These are phyloP conservation scores for Pangasius djambal DNA, from an alignment of 2,797 vertebrate species.

Conservation along the genomic window DNA sequence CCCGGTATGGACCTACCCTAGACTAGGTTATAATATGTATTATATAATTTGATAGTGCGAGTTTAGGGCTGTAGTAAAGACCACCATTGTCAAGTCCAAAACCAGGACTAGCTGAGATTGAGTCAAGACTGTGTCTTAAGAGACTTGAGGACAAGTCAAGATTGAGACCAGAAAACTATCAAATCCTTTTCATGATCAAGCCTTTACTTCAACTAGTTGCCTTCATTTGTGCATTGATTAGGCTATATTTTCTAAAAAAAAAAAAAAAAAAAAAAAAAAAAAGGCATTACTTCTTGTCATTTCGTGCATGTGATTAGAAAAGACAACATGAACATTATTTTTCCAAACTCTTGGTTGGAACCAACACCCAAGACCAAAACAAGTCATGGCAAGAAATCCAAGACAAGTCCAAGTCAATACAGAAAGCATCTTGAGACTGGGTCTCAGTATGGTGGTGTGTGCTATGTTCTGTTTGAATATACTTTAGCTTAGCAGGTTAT, in stretches of 20 bases:
- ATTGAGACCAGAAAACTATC: neutral
- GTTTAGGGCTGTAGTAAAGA: neutral
- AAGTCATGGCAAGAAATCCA: neutral
- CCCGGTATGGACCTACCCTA: neutral
- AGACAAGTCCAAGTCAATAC: neutral
- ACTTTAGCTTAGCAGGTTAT: neutral
- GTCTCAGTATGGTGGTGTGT: neutral
- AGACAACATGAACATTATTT: neutral
- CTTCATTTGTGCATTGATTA: neutral
- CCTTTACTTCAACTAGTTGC: neutral
- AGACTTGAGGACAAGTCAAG: neutral
- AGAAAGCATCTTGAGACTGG: neutral
- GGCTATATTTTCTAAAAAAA: neutral
- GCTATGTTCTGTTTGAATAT: neutral
- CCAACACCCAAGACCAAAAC: neutral
- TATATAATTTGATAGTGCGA: neutral
- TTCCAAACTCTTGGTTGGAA: neutral
- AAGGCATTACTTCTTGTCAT: neutral
- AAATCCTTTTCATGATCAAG: neutral
- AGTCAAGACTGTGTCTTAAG: neutral
- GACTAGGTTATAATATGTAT: neutral
- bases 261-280: too few species aligned
- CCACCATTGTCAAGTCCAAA: neutral
- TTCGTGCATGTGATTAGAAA: neutral
- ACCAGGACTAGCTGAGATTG: neutral